These are phyloP conservation scores for Serilophus lunatus DNA, from an alignment of 2,113 vertebrate genomes.

Conservation along the genomic window DNA sequence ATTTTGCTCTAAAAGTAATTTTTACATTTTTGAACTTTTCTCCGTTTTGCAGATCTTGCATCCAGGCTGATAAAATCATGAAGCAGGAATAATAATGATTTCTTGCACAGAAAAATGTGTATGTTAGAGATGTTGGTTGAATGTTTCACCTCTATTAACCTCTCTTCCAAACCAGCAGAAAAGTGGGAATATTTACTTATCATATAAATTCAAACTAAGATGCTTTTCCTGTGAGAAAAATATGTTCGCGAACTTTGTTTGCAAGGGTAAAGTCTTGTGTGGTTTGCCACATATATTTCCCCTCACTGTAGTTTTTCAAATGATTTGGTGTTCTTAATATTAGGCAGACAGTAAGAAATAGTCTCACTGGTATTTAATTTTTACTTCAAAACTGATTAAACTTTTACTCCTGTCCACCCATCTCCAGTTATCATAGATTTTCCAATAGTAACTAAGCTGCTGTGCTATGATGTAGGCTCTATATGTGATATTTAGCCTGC, in stretches of 20 bases:
- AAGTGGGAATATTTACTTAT: conserved; percentile 47
- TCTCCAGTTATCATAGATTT: background rate
- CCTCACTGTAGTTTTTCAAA: background rate
- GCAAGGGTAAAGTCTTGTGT: background rate
- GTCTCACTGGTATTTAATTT: background rate
- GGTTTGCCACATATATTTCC: background rate
- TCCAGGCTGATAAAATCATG: conserved; percentile 32
- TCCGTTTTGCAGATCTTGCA: background rate
- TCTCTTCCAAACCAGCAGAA: conserved; percentile 55
- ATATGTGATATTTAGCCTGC: background rate
- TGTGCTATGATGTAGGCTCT: background rate
- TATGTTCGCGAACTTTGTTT: conserved; percentile 21
- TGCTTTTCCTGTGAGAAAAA: conserved; percentile 35
- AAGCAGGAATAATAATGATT: conserved; percentile 6
- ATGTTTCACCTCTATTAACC: conserved; percentile 60
- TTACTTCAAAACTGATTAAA: conserved; percentile 14
- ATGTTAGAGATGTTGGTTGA: conserved; percentile 15
- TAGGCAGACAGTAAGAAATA: background rate
- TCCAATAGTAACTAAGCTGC: background rate
- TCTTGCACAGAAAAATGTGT: conserved; percentile 6
- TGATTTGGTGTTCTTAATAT: background rate
- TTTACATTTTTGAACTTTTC: background rate
- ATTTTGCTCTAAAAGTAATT: background rate
- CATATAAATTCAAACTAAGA: conserved; percentile 43
- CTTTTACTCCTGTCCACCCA: background rate